phyloP scores from a whole-genome alignment of 2,113 vertebrate species.

The Corythornis vintsioides region DNA sequence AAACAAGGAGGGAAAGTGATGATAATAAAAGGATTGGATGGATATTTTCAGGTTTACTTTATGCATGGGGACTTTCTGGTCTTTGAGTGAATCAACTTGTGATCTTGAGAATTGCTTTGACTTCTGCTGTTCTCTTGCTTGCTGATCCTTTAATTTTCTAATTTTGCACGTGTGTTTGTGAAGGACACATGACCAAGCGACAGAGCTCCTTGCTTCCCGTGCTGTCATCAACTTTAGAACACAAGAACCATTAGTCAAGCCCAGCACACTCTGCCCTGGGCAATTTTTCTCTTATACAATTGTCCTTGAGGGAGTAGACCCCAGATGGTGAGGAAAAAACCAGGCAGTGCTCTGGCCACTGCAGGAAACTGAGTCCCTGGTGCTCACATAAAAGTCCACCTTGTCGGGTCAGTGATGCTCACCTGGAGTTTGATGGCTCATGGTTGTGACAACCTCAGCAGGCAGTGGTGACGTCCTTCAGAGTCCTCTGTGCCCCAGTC shows the following conservation, averaged over 20 bases:
- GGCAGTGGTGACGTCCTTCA: neutral
- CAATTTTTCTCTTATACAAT: neutral
- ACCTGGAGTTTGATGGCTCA: neutral
- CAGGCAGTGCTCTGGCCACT: fast-evolving
- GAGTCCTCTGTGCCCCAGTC: neutral
- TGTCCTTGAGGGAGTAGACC: neutral
- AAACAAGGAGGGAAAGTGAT: neutral
- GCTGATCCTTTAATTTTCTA: too few species aligned
- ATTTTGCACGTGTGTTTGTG: fast-evolving
- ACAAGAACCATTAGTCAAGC: fast-evolving
- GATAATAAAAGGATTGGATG: neutral
- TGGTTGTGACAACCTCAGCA: fast-evolving
- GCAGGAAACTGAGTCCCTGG: fast-evolving
- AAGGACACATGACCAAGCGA: neutral
- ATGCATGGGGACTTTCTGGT: fast-evolving
- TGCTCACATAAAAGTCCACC: neutral
- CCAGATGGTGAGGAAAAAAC: neutral
- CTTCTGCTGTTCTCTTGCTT: neutral
- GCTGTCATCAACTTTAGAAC: neutral
- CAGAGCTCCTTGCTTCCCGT: neutral
- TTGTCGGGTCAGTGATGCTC: neutral
- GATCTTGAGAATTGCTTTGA: neutral
- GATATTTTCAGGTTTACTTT: neutral
- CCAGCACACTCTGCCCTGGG: fast-evolving
- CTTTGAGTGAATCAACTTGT: fast-evolving